Evolutionary conservation across 2,888 invertebrate genomes (phyloP).

Genomic region (Mesoligia furuncula): DNA sequence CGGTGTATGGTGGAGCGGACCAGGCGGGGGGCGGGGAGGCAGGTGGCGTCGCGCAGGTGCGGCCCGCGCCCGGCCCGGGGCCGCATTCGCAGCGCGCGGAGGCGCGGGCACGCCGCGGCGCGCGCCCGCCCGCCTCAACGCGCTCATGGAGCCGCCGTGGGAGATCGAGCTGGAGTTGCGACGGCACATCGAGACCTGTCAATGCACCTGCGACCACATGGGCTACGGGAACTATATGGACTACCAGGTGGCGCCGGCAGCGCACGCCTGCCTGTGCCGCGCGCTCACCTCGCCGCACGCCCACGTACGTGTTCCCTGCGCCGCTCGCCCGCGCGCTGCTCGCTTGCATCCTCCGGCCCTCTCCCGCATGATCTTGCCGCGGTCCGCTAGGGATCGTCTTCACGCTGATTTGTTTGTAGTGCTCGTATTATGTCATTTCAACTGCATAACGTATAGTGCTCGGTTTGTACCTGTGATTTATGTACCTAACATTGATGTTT

Average conservation of each 20-base stretch:
- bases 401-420: constrained; percentile 78
- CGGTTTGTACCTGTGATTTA: constrained; percentile 58
- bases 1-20: constrained; percentile 82
- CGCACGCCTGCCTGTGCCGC: constrained; percentile 88
- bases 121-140: constrained; percentile 83
- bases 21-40: constrained; percentile 84
- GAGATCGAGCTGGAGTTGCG: constrained; percentile 96
- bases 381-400: constrained; percentile 76
- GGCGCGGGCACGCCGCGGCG: constrained; percentile 84
- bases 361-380: constrained; percentile 76
- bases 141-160: constrained; percentile 90
- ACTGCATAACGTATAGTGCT: constrained; percentile 58
- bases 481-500: constrained; percentile 51
- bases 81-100: constrained; percentile 82
- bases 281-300: constrained; percentile 89
- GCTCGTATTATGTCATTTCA: constrained; percentile 69
- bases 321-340: constrained; percentile 62
- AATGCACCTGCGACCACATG: constrained; percentile 98
- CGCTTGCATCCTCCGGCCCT: constrained; percentile 68
- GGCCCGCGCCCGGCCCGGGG: constrained; percentile 86
- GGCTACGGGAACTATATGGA: constrained; percentile 98
- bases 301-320: constrained; percentile 83
- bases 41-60: constrained; percentile 87
- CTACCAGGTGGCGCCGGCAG: constrained; percentile 93
- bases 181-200: constrained; percentile 96